Conservation (phyloP, 1,140 invertebrate species). For the Drosophila lacteicornis region DNA sequence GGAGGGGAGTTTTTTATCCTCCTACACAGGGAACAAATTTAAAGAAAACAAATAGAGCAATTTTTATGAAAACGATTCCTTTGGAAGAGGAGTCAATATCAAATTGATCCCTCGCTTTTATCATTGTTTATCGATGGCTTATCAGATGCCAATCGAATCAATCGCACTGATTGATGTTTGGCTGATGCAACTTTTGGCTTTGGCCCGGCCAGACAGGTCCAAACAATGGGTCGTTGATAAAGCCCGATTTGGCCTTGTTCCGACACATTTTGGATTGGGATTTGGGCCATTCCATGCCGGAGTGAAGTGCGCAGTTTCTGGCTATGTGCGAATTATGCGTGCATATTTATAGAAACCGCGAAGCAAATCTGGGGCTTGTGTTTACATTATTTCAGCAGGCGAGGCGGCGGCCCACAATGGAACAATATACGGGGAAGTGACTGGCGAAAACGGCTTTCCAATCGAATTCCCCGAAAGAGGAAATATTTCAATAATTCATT, state of each 20-base stretch:
- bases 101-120: not conserved
- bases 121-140: conserved; percentile 9
- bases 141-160: conserved; percentile 30
- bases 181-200: conserved; percentile 68
- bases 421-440: conserved; percentile 35
- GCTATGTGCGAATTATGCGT: conserved; percentile 41
- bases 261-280: conserved; percentile 26
- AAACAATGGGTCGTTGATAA: conserved; percentile 41
- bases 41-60: not conserved
- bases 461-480: conserved; percentile 23
- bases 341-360: conserved; percentile 37
- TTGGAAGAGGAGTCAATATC: too few species aligned
- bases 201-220: conserved; percentile 22
- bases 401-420: conserved; percentile 23
- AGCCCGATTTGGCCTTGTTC: conserved; percentile 28
- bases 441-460: conserved; percentile 24
- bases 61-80: too few species aligned
- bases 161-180: conserved; percentile 33
- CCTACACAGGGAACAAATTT: not conserved
- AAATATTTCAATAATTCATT: conserved; percentile 23
- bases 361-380: conserved; percentile 16
- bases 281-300: conserved; percentile 33
- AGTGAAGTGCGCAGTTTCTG: conserved; percentile 56
- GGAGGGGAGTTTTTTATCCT: conserved; percentile 7
- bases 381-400: conserved; percentile 35